Evolutionary conservation across 2,888 invertebrate genomes (phyloP), one percentile per base, ranked within the genome.

Genomic region (Beris chalybata): DNA sequence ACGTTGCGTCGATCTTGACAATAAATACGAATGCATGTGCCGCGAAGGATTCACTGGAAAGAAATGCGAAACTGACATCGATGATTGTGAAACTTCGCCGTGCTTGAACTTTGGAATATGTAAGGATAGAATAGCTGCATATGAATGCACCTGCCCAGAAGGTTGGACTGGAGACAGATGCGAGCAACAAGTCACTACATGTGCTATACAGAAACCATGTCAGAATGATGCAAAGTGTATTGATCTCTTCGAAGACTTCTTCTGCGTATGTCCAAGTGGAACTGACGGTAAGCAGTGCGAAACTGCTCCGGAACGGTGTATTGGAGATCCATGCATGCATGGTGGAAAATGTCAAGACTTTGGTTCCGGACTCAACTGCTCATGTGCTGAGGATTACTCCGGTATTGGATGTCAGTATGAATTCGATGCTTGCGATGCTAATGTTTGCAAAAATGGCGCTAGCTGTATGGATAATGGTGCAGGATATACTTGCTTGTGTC

Each of bases 231-330:
- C 95, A 15, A 88, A 84, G 52, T 96, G 95, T 78, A 93, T 96
- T 69, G 90, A 95, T 76, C 85, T 95, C 11, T 95, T 95, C 88
- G 90, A 93, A 81, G 81, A 81, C 68, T 81, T 79, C 68, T 81
- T 81, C 79, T 81, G 81, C 61, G 81, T 81, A 7, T 95, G 95
- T 75, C 95, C 95, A 54, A 93, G 93, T 70, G 96, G 97, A 73
- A 97, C 96, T 0, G 96, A 96, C 76, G 97, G 97, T 9, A 96
- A 97, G 80, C 92, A 95, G 78, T 97, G 97, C 79, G 96, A 97
- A 82, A 95, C 95, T 0, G 95, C 97, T 0, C 97, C 97, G 4
- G 95, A 97, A 81, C 87, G 97, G 45, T 80, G 80, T 63, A 79
- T 80, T 44, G 80, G 80, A 0, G 77, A 80, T 67, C 95, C 95